Conservation (phyloP, 1,140 invertebrate species). For the Tetramorium simillimum region DNA sequence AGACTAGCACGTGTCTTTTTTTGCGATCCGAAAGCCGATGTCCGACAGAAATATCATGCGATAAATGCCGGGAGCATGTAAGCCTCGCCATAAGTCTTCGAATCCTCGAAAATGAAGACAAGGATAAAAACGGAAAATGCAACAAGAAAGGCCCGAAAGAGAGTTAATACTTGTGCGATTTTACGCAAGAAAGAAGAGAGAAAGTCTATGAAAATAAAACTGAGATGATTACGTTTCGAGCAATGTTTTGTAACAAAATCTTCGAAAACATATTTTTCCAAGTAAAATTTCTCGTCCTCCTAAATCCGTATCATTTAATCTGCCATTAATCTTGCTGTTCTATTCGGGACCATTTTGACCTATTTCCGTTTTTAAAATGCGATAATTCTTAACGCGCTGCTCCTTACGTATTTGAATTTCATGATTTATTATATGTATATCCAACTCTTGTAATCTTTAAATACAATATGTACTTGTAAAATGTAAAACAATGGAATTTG, state of each 20-base stretch:
- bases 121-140: conserved; percentile 25
- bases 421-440: background rate
- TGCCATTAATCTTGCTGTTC: conserved; percentile 4
- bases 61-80: conserved; percentile 13
- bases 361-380: conserved; percentile 31
- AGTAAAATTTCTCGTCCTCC: background rate
- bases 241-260: conserved; percentile 21
- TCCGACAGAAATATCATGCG: conserved; percentile 47
- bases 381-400: background rate
- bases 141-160: background rate
- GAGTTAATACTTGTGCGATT: background rate
- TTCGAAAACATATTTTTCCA: conserved; percentile 25
- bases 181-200: background rate
- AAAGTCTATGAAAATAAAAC: background rate
- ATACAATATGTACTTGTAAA: background rate
- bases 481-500: background rate
- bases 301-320: conserved; percentile 26
- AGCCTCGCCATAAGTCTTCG: conserved; percentile 8
- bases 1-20: conserved; percentile 10
- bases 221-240: background rate
- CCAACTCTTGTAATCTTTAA: background rate
- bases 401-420: conserved; percentile 5
- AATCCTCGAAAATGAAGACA: conserved; percentile 19
- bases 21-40: conserved; percentile 32
- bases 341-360: conserved; percentile 5